Conservation (phyloP, 2,113 vertebrate species). For the Halcyon malimbica region DNA sequence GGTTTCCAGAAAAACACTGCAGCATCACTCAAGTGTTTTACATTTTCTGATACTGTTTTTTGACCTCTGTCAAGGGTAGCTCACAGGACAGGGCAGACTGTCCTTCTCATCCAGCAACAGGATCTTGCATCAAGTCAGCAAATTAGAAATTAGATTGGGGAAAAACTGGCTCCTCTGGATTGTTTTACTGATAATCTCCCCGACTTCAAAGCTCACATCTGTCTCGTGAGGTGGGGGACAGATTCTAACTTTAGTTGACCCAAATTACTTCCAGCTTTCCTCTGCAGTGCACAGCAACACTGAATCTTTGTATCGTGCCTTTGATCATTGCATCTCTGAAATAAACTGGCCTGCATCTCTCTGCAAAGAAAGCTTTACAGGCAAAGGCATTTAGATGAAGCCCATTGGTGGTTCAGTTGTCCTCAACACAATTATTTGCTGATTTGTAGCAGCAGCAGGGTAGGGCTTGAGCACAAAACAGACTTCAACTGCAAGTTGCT, state of each 20-base stretch:
- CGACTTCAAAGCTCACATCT: slow-evolving; percentile 41
- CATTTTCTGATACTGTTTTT: accelerated
- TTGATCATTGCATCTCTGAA: slow-evolving; percentile 23
- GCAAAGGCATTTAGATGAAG: not conserved
- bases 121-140: not conserved
- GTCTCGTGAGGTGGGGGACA: not conserved
- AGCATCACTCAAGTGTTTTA: not conserved
- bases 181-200: not conserved
- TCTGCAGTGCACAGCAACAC: not conserved
- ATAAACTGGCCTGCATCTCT: not conserved
- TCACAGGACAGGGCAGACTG: not conserved
- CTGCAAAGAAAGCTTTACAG: not conserved
- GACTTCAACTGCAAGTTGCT: not conserved
- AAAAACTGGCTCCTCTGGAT: not conserved
- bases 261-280: slow-evolving; percentile 41
- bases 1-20: not conserved
- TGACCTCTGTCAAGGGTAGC: not conserved
- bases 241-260: slow-evolving; percentile 60
- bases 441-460: not conserved
- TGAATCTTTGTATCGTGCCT: not conserved
- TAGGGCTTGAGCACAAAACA: not conserved
- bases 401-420: not conserved
- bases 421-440: not conserved
- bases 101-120: not conserved
- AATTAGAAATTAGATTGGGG: not conserved